Evolutionary conservation across 2,888 invertebrate genomes (phyloP).

Genomic region (Eristalinus sepulchralis): DNA sequence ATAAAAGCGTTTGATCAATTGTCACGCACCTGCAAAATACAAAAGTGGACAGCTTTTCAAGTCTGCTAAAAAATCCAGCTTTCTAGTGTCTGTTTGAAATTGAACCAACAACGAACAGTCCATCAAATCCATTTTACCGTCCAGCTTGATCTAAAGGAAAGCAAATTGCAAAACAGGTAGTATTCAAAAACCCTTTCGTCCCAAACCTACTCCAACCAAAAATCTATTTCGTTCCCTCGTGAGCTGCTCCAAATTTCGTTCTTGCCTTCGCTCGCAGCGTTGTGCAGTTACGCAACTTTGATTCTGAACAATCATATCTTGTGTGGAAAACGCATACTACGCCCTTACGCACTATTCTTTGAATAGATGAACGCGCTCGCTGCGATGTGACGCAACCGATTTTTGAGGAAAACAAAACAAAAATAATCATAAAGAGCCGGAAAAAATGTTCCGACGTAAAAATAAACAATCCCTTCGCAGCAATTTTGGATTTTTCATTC

Average conservation of each 20-base stretch:
- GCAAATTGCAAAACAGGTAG: no score
- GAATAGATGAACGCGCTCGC: conserved; percentile 8
- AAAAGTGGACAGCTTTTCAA: no score
- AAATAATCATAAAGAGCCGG: conserved; percentile 45
- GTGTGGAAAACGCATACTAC: conserved; percentile 25
- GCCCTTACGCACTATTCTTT: conserved; percentile 50
- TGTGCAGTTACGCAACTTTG: not conserved
- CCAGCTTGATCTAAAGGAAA: no score
- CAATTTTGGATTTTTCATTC: conserved; percentile 28
- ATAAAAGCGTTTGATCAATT: no score
- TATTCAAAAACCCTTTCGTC: not conserved
- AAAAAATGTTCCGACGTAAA: conserved; percentile 34
- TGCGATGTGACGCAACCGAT: conserved; percentile 33
- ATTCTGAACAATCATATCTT: not conserved
- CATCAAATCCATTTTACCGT: no score
- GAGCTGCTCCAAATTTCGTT: not conserved
- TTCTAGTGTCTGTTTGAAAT: no score
- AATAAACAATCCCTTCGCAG: conserved; percentile 43
- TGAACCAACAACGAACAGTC: no score
- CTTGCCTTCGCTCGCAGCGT: not conserved
- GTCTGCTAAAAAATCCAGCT: no score
- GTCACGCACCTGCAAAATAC: no score
- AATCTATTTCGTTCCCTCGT: conserved; percentile 1
- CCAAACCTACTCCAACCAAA: conserved; percentile 6
- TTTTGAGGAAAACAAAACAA: conserved; percentile 28